Base-by-base conservation (phyloP, 2,113 vertebrate species). In the Spheniscus mendiculus region DNA sequence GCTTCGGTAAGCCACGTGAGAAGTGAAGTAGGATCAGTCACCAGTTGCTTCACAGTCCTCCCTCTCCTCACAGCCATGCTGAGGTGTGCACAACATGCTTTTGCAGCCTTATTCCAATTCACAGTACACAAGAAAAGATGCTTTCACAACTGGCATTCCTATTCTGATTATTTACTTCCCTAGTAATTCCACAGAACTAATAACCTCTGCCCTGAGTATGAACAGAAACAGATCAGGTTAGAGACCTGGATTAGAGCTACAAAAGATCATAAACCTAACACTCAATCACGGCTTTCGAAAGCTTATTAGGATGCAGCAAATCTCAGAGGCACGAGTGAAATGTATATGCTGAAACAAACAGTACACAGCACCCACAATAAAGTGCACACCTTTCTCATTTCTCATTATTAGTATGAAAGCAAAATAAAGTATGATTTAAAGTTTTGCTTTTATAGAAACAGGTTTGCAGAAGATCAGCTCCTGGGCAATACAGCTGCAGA, bases 311-410 rank as follows among this genome's bases (percentile, higher is more conserved):
- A 59, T 3, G 40, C 78, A 71, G 87, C 72, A 53, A 12, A 70
- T 13, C 63, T 14, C 71, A 1, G 21, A 53, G 59, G 38, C 11
- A 4, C 0, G 3, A 40, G 74, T 1, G 30, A 65, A 44, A 72
- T 6, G 6, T 4, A 9, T 2, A 25, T 0, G 25, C 71, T 1
- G 13, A 53, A 90, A 52, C 27, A 61, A 1, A 9, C 40, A 6
- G 15, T 4, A 10, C 1, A 9, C 44, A 66, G 47, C n/a, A 21
- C n/a, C 18, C 45, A 12, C 16, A 5, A 7, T 1, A 25, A 55
- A 34, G 36, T 0, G 0, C 0, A 3, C 3, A 1, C 30, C 8
- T 4, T 50, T 5, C 36, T n/a, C 49, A 20, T 40, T 13, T 5
- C 36, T n/a, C 40, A 30, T 38, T 14, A 49, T 17, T 10, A 52